Evolutionary conservation across 2,113 vertebrate species (phyloP), one percentile per base, ranked within the genome.

Genomic region (Malurus cyaneus): DNA sequence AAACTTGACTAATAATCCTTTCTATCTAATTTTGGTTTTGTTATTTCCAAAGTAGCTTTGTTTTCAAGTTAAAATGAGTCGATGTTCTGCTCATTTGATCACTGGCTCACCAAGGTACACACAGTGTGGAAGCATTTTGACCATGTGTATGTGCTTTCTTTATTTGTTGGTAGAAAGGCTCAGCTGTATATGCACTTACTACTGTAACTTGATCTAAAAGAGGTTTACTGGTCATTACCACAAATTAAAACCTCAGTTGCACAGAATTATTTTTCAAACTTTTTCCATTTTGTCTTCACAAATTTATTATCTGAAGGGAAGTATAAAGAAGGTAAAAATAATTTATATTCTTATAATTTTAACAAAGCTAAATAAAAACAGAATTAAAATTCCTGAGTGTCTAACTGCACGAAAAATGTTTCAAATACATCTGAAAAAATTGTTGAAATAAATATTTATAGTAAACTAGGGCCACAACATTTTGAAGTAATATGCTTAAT

Each of bases 321-420:
- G 0, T 41, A 11, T 13, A 42, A 66, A 29, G 44, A 54, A 12
- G 0, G 9, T n/a, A 36, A 54, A 39, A 39, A 41, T 1, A 0
- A 53, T 39, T 61, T 74, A 11, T 25, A 46, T 11, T 21, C 9
- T 53, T 16, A 59, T 44, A 70, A 56, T n/a, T n/a, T n/a, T n/a
- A n/a, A n/a, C n/a, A n/a, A n/a, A n/a, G n/a, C n/a, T n/a, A n/a
- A n/a, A n/a, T n/a, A n/a, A n/a, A n/a, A n/a, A n/a, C n/a, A n/a
- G n/a, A n/a, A n/a, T n/a, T n/a, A n/a, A n/a, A n/a, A n/a, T n/a
- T n/a, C n/a, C n/a, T n/a, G n/a, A n/a, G n/a, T n/a, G n/a, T n/a
- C n/a, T n/a, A n/a, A n/a, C n/a, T n/a, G n/a, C n/a, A n/a, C n/a
- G n/a, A n/a, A n/a, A n/a, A n/a, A n/a, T n/a, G n/a, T n/a, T n/a